A percentile compares a stretch with the other conserved stretches of the same genome.
phyloP scores from a whole-genome alignment of 30 jellyfish, hydroid and myxozoan species.

The Hydra vulgaris region DNA sequence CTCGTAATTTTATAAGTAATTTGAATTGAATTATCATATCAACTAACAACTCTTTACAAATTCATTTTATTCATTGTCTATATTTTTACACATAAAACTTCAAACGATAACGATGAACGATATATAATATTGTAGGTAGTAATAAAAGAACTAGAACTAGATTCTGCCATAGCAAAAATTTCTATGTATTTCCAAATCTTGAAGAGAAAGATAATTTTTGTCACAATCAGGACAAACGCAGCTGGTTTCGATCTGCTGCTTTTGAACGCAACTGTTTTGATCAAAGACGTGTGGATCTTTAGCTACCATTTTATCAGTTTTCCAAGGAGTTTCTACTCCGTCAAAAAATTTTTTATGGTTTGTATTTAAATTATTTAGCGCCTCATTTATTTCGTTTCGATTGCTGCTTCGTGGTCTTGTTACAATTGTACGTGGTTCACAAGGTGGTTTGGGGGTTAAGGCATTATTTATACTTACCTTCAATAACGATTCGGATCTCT shows the following conservation, averaged over 20 bases:
- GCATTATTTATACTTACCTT: not conserved
- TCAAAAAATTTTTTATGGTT: not conserved
- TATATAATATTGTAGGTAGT: no score
- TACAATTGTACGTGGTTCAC: conserved; percentile 57
- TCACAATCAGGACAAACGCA: conserved; percentile 81
- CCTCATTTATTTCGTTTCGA: conserved; percentile 42
- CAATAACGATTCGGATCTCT: not conserved
- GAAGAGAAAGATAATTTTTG: conserved; percentile 34
- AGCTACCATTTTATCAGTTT: conserved; percentile 8
- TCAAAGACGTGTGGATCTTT: not conserved
- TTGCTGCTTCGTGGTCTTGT: conserved; percentile 20
- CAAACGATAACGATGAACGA: no score
- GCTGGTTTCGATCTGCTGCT: conserved; percentile 4
- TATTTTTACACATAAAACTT: no score
- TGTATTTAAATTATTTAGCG: conserved; percentile 9
- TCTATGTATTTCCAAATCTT: conserved; percentile 65
- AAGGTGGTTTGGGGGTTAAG: conserved; percentile 63
- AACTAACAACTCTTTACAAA: no score
- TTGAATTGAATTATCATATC: no score
- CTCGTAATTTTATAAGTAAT: no score
- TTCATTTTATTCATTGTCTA: no score
- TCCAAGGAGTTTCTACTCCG: conserved; percentile 1
- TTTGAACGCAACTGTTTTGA: conserved; percentile 18
- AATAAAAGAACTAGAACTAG: not conserved
- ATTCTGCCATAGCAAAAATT: conserved; percentile 60